Percentiles rank a stretch among this genome's conserved stretches.
phyloP scores from a whole-genome alignment of 2,113 vertebrate genomes.

The Oenanthe melanoleuca region DNA sequence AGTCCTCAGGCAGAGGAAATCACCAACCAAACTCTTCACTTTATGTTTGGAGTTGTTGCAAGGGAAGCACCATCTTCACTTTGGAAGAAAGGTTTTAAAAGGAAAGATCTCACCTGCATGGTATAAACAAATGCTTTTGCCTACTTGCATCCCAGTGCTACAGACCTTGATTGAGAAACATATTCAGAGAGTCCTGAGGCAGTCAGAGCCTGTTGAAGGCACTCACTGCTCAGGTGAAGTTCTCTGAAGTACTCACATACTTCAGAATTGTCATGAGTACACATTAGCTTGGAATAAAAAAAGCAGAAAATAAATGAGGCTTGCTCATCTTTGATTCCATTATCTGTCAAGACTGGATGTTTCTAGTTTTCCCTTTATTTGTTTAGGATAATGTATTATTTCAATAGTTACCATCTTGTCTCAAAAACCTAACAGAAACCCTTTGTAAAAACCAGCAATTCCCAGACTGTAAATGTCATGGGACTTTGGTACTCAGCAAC shows the following conservation, averaged over 20 bases:
- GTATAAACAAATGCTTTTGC: not conserved
- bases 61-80: not conserved
- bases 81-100: not conserved
- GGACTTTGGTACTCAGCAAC: not conserved
- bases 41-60: not conserved
- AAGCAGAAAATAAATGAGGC: not conserved
- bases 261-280: not conserved
- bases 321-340: not conserved
- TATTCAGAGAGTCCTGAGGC: not conserved
- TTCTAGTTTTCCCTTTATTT: not conserved
- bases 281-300: not conserved
- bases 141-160: not conserved
- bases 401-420: not conserved
- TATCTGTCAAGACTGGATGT: not conserved
- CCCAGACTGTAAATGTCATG: not conserved
- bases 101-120: not conserved
- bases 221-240: not conserved
- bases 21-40: not conserved
- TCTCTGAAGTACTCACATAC: not conserved
- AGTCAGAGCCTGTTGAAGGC: not conserved
- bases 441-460: not conserved
- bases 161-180: not conserved
- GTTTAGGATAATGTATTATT: not conserved
- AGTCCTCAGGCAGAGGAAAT: not conserved
- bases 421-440: not conserved